Conservation (phyloP, 2,797 vertebrate species). For the Falco novaeseelandiae region DNA sequence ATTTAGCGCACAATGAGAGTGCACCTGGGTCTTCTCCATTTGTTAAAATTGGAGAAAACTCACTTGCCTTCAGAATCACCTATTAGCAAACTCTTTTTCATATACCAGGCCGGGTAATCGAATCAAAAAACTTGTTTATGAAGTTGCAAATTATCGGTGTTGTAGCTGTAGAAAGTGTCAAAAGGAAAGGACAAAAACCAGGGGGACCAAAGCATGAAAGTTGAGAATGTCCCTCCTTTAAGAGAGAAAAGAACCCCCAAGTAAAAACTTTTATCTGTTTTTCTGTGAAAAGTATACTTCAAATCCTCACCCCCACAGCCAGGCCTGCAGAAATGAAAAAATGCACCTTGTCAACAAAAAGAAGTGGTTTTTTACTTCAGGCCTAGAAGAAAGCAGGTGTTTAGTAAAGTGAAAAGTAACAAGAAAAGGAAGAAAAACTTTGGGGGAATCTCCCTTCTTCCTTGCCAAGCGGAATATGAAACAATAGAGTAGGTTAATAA, state of each 20-base stretch:
- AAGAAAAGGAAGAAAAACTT: background rate
- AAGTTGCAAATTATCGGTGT: background rate
- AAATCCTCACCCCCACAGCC: background rate
- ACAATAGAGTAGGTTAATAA: conserved; percentile 57
- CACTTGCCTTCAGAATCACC: conserved; percentile 35
- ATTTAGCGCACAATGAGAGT: conserved; percentile 67
- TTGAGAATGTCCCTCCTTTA: background rate
- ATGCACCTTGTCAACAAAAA: background rate
- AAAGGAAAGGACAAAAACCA: background rate
- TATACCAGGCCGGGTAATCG: background rate
- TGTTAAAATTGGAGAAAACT: conserved; percentile 54
- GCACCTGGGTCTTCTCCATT: conserved; percentile 74
- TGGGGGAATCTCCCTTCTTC: conserved; percentile 7
- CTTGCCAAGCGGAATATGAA: background rate
- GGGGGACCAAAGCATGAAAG: background rate
- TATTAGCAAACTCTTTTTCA: background rate
- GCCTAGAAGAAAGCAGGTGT: background rate
- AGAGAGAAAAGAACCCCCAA: background rate
- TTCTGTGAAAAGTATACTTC: background rate
- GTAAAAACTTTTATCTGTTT: background rate
- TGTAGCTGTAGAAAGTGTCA: background rate
- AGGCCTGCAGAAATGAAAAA: background rate
- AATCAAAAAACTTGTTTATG: background rate
- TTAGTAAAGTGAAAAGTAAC: background rate
- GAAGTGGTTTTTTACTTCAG: background rate